Evolutionary conservation across 2,888 invertebrate genomes (phyloP).

Genomic region (Elegia similella): DNA sequence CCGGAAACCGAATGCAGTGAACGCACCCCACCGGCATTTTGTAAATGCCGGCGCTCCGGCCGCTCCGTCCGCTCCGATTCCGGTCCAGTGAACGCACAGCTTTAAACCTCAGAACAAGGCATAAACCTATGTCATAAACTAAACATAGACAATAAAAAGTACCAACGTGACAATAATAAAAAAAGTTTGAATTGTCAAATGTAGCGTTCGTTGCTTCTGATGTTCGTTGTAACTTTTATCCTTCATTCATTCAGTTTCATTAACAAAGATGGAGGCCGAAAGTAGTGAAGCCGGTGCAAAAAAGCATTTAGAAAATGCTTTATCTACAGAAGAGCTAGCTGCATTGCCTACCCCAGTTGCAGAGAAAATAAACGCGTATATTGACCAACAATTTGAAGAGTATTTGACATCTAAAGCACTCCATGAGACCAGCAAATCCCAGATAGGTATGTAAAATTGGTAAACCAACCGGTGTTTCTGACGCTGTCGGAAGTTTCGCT

Average conservation of each 20-base stretch:
- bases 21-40: no score
- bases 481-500: conserved; percentile 29
- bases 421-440: conserved; percentile 84
- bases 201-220: no score
- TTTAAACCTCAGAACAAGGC: no score
- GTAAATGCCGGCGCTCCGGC: no score
- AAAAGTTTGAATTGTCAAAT: no score
- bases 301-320: conserved; percentile 71
- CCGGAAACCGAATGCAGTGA: no score
- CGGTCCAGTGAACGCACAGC: no score
- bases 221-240: no score
- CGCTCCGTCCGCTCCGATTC: no score
- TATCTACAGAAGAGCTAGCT: conserved; percentile 65
- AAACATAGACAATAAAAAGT: no score
- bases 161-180: no score
- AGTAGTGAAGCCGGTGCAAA: conserved; percentile 66
- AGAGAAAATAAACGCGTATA: conserved; percentile 82
- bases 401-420: conserved; percentile 88
- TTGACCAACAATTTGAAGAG: conserved; percentile 84
- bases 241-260: conserved; percentile 19
- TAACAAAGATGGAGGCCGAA: conserved; percentile 69
- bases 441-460: conserved; percentile 76
- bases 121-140: no score
- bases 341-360: conserved; percentile 54
- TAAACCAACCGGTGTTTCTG: conserved; percentile 44